Evolutionary conservation across 2,888 invertebrate species (phyloP).

Genomic region (Panzeria rudis): DNA sequence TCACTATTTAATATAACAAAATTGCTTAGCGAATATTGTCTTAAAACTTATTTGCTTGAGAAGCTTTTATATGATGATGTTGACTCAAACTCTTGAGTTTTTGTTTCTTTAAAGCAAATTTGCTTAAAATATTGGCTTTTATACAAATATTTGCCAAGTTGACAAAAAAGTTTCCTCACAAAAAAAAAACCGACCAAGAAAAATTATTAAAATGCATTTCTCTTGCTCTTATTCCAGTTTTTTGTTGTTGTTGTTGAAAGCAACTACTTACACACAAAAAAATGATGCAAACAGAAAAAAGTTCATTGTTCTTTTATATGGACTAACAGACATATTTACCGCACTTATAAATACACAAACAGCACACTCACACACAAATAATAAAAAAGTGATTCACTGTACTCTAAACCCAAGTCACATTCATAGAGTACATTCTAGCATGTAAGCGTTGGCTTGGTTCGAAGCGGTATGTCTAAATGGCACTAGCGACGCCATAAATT

Average conservation of each 20-base stretch:
- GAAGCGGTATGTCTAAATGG: slow-evolving; percentile 51
- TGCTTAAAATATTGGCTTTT: slow-evolving; percentile 56
- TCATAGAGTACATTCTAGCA: slow-evolving; percentile 52
- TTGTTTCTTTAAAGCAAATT: slow-evolving; percentile 15
- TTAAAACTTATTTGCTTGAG: slow-evolving; percentile 4
- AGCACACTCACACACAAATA: background rate
- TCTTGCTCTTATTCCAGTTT: slow-evolving; percentile 17
- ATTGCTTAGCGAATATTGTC: background rate
- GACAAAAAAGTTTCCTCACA: slow-evolving; percentile 55
- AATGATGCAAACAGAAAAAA: slow-evolving; percentile 27
- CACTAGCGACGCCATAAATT: slow-evolving; percentile 70
- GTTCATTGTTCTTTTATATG: slow-evolving; percentile 71
- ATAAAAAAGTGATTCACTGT: slow-evolving; percentile 48
- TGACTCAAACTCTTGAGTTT: background rate
- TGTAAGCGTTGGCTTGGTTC: slow-evolving; percentile 54
- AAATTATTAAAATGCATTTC: slow-evolving; percentile 41
- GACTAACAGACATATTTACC: slow-evolving; percentile 59
- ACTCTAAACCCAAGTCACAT: slow-evolving; percentile 32
- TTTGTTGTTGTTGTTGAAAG: background rate
- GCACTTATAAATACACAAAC: slow-evolving; percentile 25
- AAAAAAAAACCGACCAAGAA: background rate
- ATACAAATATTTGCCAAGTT: slow-evolving; percentile 60
- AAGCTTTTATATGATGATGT: background rate
- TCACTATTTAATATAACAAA: background rate
- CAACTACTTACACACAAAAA: slow-evolving; percentile 15